Percentiles rank a stretch among this genome's conserved stretches.
Evolutionary conservation across 2,113 vertebrate species (phyloP).

Genomic region (Rhadina sibilatrix): DNA sequence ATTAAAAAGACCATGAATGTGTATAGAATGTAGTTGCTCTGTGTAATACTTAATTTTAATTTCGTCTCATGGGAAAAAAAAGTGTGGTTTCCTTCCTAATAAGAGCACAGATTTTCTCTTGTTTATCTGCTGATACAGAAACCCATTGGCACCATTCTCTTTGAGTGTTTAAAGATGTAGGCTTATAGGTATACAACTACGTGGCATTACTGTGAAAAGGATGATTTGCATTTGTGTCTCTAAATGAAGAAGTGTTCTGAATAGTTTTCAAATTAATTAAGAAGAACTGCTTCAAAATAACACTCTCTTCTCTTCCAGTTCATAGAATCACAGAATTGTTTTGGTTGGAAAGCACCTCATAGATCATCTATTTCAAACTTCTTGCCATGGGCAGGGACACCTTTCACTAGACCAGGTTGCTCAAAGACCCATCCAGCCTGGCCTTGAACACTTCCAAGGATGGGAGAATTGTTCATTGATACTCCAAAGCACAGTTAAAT

Average conservation of each 20-base stretch:
- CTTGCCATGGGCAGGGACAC: background rate
- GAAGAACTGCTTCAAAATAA: constrained; percentile 5
- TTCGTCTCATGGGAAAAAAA: background rate
- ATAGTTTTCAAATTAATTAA: background rate
- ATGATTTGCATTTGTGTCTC: background rate
- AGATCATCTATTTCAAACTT: background rate
- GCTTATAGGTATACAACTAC: background rate
- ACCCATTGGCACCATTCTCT: background rate
- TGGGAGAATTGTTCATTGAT: background rate
- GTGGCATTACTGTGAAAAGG: background rate
- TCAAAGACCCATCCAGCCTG: background rate
- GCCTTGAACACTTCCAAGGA: background rate
- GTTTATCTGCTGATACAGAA: background rate
- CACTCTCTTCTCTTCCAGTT: background rate
- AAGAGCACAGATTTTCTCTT: background rate
- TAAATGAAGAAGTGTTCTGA: background rate
- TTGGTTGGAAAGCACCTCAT: background rate
- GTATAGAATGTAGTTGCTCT: background rate
- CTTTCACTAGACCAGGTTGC: background rate
- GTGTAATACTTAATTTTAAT: background rate
- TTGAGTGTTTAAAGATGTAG: background rate
- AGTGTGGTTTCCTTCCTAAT: background rate
- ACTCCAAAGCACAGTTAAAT: background rate
- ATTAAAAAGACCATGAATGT: background rate
- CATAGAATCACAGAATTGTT: background rate